These are phyloP conservation scores for Andrena trimmerana DNA, from an alignment of 2,888 invertebrate genomes.

Conservation along the genomic window DNA sequence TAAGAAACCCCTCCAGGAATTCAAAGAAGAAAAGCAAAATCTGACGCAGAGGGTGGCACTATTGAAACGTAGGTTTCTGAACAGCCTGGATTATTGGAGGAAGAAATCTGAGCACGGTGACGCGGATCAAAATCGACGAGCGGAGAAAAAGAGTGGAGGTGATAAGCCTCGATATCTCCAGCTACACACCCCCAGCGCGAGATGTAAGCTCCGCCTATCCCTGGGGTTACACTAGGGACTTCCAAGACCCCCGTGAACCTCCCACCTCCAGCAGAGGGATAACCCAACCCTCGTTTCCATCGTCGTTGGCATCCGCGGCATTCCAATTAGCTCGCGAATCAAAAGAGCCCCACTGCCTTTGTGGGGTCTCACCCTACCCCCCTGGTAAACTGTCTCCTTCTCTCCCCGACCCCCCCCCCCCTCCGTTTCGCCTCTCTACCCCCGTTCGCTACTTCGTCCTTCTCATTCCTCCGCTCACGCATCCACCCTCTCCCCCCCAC, in stretches of 20 bases:
- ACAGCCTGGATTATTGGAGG: slow-evolving; percentile 6
- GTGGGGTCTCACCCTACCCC: slow-evolving; percentile 81
- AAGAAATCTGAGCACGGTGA: slow-evolving; percentile 29
- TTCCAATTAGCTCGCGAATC: slow-evolving; percentile 85
- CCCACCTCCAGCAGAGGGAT: slow-evolving; percentile 55
- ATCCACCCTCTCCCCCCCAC: slow-evolving; percentile 34
- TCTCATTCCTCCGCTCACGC: slow-evolving; percentile 30
- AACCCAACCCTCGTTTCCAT: slow-evolving; percentile 79
- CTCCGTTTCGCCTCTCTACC: slow-evolving; percentile 39
- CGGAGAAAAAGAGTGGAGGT: slow-evolving; percentile 61
- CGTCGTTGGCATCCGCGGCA: slow-evolving; percentile 84
- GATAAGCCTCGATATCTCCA: slow-evolving; percentile 78
- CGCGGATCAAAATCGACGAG: slow-evolving; percentile 49
- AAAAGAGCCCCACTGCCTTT: slow-evolving; percentile 85
- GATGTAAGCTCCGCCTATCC: slow-evolving; percentile 82
- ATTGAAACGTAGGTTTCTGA: neutral
- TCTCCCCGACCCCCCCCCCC: slow-evolving; percentile 55
- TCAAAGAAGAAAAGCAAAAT: neutral
- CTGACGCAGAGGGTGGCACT: neutral
- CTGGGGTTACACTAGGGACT: slow-evolving; percentile 73
- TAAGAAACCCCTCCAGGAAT: neutral
- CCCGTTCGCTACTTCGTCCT: slow-evolving; percentile 24
- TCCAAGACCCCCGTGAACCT: slow-evolving; percentile 72
- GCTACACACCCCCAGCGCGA: slow-evolving; percentile 74
- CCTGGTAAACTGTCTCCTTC: slow-evolving; percentile 64